Conservation (phyloP, 2,888 invertebrate genomes). For the Rhyacophila evoluta region DNA sequence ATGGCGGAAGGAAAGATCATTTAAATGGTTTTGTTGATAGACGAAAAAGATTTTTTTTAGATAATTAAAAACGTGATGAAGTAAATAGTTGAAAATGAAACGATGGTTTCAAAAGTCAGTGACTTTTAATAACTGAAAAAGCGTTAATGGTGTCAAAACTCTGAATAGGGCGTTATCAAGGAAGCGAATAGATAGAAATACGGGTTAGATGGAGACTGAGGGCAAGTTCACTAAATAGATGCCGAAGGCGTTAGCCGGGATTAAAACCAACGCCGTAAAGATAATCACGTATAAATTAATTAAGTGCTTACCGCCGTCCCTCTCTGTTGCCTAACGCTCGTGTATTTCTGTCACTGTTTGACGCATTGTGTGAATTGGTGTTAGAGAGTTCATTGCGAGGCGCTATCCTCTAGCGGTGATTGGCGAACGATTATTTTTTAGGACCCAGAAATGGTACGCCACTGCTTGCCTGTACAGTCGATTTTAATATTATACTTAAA, state of each 20-base stretch:
- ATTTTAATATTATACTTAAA: no score
- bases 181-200: background rate
- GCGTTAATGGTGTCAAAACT: background rate
- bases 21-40: no score
- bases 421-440: background rate
- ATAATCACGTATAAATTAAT: conserved; percentile 55
- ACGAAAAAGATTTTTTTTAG: no score
- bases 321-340: background rate
- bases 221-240: conserved; percentile 23
- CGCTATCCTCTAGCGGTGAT: background rate
- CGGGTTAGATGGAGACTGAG: background rate
- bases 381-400: background rate
- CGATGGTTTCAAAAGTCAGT: background rate
- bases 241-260: conserved; percentile 47
- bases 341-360: conserved; percentile 12
- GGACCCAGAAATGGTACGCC: background rate
- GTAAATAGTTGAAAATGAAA: no score
- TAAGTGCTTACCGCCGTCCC: conserved; percentile 49
- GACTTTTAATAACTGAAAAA: background rate
- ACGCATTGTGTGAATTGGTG: background rate
- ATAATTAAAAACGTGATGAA: no score
- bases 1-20: no score
- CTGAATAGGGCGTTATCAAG: conserved; percentile 1
- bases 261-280: conserved; percentile 54
- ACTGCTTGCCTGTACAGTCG: no score